Conservation (phyloP, 2,888 invertebrate genomes). For the Nomada hirtipes region DNA sequence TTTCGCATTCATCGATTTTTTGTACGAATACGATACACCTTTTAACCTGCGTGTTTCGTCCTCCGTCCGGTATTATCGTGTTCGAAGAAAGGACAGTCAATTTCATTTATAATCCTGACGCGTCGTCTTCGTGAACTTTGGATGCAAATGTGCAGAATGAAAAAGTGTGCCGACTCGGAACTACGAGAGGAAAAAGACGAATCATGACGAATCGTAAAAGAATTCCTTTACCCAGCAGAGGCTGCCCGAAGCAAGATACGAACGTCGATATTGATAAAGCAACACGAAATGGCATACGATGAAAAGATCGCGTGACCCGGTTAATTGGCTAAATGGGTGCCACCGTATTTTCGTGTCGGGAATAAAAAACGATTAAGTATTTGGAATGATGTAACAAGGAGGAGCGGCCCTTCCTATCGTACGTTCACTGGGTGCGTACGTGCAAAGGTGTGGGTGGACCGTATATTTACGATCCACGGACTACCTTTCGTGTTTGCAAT, state of each 20-base stretch:
- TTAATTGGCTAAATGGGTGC: conserved; percentile 12
- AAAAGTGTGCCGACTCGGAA: background rate
- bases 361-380: conserved; percentile 20
- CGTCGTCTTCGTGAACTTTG: background rate
- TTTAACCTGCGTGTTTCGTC: background rate
- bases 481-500: conserved; percentile 58
- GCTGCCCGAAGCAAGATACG: background rate
- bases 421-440: conserved; percentile 28
- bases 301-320: background rate
- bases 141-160: background rate
- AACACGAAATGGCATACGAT: background rate
- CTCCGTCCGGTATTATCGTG: no score
- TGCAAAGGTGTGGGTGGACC: conserved; percentile 27
- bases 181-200: background rate
- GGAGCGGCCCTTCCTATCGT: conserved; percentile 50
- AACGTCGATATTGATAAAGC: background rate
- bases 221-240: background rate
- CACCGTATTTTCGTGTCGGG: conserved; percentile 1
- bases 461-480: conserved; percentile 26
- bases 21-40: background rate
- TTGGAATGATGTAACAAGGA: conserved; percentile 22
- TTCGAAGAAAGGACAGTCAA: background rate
- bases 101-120: background rate
- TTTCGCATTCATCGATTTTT: conserved; percentile 47
- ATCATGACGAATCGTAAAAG: background rate